Evolutionary conservation across 1,140 invertebrate species (phyloP), one percentile per base, ranked within the genome.

Genomic region (Meloidogyne hapla): DNA sequence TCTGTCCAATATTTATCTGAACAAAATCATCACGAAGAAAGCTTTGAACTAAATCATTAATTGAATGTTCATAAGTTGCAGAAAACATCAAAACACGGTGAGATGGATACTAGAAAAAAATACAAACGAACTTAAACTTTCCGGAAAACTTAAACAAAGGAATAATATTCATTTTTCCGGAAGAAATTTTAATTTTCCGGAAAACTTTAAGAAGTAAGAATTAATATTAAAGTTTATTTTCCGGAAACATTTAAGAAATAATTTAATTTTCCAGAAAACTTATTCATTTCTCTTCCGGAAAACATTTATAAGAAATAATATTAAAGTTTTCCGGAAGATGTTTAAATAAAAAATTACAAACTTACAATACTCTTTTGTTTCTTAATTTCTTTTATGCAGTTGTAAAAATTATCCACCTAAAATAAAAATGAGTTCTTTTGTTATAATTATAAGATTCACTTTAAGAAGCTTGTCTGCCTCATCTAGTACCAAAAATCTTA

Each of bases 391-490:
- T 56, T 56, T n/a, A 56, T n/a, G 8, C 48, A 56, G 8, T n/a
- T 56, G 6, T 56, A 56, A n/a, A 56, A 56, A 56, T 56, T n/a
- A 6, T 56, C 48, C n/a, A 56, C 48, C 48, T 56, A 56, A 56
- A 48, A n/a, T n/a, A n/a, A 21, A n/a, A n/a, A 5, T 6, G 1
- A n/a, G 1, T 56, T 56, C n/a, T 48, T 18, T 8, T n/a, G 5
- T 15, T 48, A n/a, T n/a, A 56, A 56, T 15, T 18, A n/a, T n/a
- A n/a, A 45, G 8, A 45, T 45, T 42, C 5, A 61, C 69, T 61
- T 70, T 73, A 4, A 78, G 66, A 18, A 78, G 77, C 66, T 78
- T 78, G 25, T 78, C 77, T 33, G 77, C 77, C 65, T 78, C 77
- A 45, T 78, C 77, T 13, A 78, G 38, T 21, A 78, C 67, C 42